A percentile compares a stretch with the other conserved stretches of the same genome.
These are phyloP conservation scores for Leucophenga maculata DNA, from an alignment of 2,888 invertebrate genomes.

Conservation along the genomic window DNA sequence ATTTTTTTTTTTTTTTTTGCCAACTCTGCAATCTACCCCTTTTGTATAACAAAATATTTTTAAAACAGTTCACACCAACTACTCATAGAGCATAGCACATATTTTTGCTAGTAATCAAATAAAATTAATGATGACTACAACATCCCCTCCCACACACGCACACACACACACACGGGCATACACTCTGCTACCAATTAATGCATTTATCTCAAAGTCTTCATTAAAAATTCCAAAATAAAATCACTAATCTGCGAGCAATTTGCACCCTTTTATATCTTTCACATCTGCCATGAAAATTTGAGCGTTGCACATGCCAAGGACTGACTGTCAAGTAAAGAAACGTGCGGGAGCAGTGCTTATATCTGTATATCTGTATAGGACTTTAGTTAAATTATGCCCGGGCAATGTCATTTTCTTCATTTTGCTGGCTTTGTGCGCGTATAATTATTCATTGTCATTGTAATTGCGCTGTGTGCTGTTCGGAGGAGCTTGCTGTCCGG, in stretches of 20 bases:
- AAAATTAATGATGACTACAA: too few relatives aligned
- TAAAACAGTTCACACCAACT: too few relatives aligned
- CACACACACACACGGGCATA: too few relatives aligned
- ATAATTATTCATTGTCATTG: slow-evolving; percentile 65
- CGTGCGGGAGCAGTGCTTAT: not conserved
- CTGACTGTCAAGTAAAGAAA: not conserved
- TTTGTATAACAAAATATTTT: too few relatives aligned
- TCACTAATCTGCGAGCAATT: slow-evolving; percentile 54
- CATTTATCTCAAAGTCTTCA: slow-evolving; percentile 35
- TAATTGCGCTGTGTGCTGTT: slow-evolving; percentile 61
- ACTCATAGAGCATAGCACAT: too few relatives aligned
- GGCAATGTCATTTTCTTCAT: not conserved
- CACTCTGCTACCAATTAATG: too few relatives aligned
- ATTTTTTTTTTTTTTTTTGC: too few relatives aligned
- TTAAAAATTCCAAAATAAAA: slow-evolving; percentile 45
- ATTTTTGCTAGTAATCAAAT: too few relatives aligned
- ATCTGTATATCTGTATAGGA: too few relatives aligned
- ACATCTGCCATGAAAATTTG: slow-evolving; percentile 55
- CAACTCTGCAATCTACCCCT: too few relatives aligned
- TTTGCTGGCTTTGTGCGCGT: slow-evolving; percentile 46
- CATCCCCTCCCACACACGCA: too few relatives aligned
- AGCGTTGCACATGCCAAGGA: too few relatives aligned
- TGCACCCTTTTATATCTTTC: slow-evolving; percentile 37
- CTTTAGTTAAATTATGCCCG: slow-evolving; percentile 7
- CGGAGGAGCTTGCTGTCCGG: slow-evolving; percentile 43